Evolutionary conservation across 2,797 vertebrate genomes (phyloP).

Genomic region (Phoeniculus purpureus): DNA sequence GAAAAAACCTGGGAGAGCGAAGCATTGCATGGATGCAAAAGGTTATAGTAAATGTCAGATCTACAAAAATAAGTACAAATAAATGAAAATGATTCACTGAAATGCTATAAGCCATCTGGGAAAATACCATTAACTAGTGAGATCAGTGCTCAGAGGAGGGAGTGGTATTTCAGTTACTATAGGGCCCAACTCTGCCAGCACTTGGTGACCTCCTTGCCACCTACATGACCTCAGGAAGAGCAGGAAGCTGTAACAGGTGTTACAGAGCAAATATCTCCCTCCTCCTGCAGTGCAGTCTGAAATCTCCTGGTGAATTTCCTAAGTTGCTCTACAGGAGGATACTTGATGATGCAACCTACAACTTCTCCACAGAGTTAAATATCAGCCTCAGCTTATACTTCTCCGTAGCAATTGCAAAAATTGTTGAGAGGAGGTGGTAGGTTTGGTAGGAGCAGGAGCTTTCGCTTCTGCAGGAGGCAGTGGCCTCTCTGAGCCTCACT

Average conservation of each 20-base stretch:
- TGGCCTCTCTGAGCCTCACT: neutral
- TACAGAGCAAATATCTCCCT: neutral
- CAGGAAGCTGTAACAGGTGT: neutral
- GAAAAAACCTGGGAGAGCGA: rapidly evolving
- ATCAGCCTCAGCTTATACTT: neutral
- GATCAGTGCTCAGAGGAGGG: neutral
- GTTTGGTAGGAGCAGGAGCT: neutral
- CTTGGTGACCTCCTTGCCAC: neutral
- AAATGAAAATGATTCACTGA: neutral
- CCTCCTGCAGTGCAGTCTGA: neutral
- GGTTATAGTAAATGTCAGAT: conserved; percentile 17
- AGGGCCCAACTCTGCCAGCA: neutral
- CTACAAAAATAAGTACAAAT: conserved; percentile 14
- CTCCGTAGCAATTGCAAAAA: neutral
- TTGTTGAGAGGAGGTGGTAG: neutral
- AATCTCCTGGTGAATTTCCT: neutral
- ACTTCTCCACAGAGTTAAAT: neutral
- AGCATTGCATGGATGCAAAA: neutral
- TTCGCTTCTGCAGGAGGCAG: neutral
- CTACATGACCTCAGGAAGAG: neutral
- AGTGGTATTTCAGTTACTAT: neutral
- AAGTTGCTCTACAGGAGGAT: neutral
- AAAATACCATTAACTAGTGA: neutral
- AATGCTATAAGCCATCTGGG: neutral
- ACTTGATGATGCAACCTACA: neutral